Percentiles rank a stretch among this genome's conserved stretches.
Evolutionary conservation across 2,888 invertebrate species (phyloP).

Genomic region (Flexamia atlantica): DNA sequence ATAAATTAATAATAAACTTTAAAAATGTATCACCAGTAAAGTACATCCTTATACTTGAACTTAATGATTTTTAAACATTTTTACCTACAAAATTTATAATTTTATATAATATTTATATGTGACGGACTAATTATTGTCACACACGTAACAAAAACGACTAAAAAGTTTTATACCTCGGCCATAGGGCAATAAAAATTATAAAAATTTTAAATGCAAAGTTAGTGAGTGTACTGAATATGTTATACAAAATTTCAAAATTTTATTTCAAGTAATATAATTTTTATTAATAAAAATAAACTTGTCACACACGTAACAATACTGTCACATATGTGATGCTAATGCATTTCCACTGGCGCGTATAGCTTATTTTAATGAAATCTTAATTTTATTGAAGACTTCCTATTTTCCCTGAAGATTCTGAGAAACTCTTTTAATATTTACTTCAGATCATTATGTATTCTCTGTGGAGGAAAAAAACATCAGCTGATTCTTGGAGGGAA

Average conservation of each 20-base stretch:
- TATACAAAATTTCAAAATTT: not conserved
- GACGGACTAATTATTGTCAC: not conserved
- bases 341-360: not conserved
- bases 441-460: not conserved
- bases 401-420: not conserved
- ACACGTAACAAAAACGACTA: not conserved
- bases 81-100: not conserved
- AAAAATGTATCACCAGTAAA: not conserved
- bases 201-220: not conserved
- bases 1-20: not conserved
- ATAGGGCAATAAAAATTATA: not conserved
- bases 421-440: not conserved
- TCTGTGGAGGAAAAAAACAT: not conserved
- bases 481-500: not conserved
- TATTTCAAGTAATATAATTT: not conserved
- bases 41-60: not conserved
- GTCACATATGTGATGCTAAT: not conserved
- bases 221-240: not conserved
- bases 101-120: not conserved
- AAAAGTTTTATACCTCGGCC: not conserved
- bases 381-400: not conserved
- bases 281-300: not conserved
- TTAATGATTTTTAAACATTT: not conserved
- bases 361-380: not conserved
- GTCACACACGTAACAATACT: constrained; percentile 9